Evolutionary conservation across 2,888 invertebrate genomes (phyloP), one percentile per base, ranked within the genome.

Genomic region (Eupithecia subumbrata): DNA sequence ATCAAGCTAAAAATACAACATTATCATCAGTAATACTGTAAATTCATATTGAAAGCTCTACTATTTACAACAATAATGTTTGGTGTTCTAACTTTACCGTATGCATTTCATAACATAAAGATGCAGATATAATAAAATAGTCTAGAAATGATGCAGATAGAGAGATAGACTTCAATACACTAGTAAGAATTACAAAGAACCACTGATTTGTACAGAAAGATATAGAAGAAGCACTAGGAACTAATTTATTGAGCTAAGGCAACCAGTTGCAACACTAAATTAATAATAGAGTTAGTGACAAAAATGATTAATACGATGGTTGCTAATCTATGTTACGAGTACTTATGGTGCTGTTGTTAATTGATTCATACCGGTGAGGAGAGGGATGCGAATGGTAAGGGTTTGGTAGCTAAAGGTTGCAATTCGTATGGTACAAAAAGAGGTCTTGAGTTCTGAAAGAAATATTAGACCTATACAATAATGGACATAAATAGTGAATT

Each of bases 211-310:
- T 74, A 81, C 72, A 81, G 72, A 80, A 78, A 76, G 73, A 75
- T 74, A 80, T 69, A 81, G 78, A 71, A 73, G 40, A 80, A 79
- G 80, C 78, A 64, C 78, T 79, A 78, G 76, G 60, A 78, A 82
- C 82, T 83, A 43, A 43, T 43, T 43, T 14, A 84, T 82, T 69
- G 84, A 83, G 88, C 87, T 85, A 82, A 84, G 83, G 85, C 85
- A 81, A 84, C 79, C 80, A 83, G 82, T 86, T 78, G 73, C 79
- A 80, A 56, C 76, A 81, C 79, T 79, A 82, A 76, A 79, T 82
- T 82, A 75, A 67, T 77, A 82, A 80, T 78, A 78, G 71, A 84
- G 85, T 87, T 87, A 87, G 87, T 87, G 66, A 66, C 81, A 84
- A 78, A 70, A 78, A 76, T 72, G 75, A 74, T 79, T 80, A 79